These are phyloP conservation scores for Cantharis rustica DNA, from an alignment of 2,888 invertebrate species.

Conservation along the genomic window DNA sequence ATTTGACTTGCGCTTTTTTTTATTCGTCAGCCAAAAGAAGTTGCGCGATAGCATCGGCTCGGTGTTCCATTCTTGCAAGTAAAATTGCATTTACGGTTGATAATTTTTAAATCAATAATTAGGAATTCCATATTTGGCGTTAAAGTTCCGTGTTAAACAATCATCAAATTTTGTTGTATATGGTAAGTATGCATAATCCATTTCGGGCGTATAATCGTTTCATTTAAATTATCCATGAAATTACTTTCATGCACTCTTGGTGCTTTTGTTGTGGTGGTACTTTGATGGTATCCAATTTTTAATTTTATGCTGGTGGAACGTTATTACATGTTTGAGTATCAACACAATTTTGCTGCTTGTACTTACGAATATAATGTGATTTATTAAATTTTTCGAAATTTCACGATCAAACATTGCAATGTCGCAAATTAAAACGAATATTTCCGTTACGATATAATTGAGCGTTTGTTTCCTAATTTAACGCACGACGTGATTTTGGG, in stretches of 20 bases:
- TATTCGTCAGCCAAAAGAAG: too few relatives aligned
- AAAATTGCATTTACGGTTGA: neutral
- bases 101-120: neutral
- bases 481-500: too few relatives aligned
- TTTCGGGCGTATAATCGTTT: neutral
- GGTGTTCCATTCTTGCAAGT: neutral
- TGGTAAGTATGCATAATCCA: neutral
- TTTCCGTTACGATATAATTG: neutral
- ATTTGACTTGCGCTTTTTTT: too few relatives aligned
- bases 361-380: neutral
- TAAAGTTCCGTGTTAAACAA: neutral
- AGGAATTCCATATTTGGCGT: neutral
- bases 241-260: neutral
- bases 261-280: neutral
- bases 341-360: neutral
- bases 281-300: neutral
- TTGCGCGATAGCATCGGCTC: neutral
- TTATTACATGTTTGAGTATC: neutral
- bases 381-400: neutral
- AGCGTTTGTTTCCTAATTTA: neutral
- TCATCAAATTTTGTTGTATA: neutral
- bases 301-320: neutral
- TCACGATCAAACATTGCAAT: neutral
- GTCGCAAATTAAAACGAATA: neutral
- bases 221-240: neutral